Evolutionary conservation across 2,113 vertebrate genomes (phyloP).

Genomic region (Phrynosoma blainvillii): DNA sequence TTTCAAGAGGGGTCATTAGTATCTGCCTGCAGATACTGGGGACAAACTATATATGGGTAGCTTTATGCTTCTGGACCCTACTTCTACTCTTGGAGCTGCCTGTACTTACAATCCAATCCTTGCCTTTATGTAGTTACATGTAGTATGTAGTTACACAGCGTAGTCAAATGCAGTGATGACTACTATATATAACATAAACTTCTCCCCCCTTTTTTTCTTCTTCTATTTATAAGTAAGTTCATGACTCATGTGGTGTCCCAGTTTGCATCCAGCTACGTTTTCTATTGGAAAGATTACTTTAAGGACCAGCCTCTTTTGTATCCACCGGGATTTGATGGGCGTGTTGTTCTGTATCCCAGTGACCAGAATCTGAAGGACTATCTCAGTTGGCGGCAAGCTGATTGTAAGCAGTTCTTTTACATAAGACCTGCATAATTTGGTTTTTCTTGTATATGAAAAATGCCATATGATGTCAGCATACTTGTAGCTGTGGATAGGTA

Average conservation of each 20-base stretch:
- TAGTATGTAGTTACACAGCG: neutral
- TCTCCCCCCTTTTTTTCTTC: constrained; percentile 36
- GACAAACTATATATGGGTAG: neutral
- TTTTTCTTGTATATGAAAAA: neutral
- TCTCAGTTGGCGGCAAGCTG: constrained; percentile 97
- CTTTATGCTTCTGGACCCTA: neutral
- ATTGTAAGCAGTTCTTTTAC: constrained; percentile 83
- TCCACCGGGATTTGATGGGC: constrained; percentile 94
- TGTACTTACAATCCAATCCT: neutral
- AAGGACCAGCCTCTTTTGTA: constrained; percentile 89
- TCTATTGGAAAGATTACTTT: constrained; percentile 96
- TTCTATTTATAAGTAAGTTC: constrained; percentile 87
- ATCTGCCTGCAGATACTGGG: too few species aligned
- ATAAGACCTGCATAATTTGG: constrained; percentile 4
- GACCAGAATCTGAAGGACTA: constrained; percentile 94
- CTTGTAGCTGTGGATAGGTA: neutral
- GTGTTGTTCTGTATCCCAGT: constrained; percentile 93
- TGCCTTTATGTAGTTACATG: neutral
- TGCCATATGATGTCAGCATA: neutral
- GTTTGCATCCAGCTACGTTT: constrained; percentile 97
- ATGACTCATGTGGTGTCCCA: constrained; percentile 97
- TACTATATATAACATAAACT: neutral
- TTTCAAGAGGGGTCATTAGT: too few species aligned
- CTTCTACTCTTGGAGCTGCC: neutral
- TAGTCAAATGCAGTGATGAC: neutral